Evolutionary conservation across 2,797 vertebrate genomes (phyloP).

Genomic region (Mormyrus hasselquistii): DNA sequence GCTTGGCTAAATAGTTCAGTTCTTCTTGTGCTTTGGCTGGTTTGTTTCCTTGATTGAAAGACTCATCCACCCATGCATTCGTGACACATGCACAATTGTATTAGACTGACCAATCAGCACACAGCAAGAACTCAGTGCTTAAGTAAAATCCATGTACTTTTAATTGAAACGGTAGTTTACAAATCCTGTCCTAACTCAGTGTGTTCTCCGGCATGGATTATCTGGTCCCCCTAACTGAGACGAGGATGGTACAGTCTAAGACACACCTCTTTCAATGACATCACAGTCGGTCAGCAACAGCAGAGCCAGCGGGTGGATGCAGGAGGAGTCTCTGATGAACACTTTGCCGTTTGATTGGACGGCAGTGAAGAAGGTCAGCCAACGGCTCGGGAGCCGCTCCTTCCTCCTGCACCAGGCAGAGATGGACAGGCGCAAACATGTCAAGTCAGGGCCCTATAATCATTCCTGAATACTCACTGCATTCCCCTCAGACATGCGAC

Average conservation of each 20-base stretch:
- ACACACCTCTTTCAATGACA: slow-evolving; percentile 70
- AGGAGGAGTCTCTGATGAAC: slow-evolving; percentile 86
- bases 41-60: not conserved
- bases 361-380: slow-evolving; percentile 89
- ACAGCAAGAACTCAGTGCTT: not conserved
- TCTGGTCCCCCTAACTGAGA: not conserved
- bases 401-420: slow-evolving; percentile 44
- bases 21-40: not conserved
- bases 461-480: not conserved
- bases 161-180: not conserved
- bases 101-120: not conserved
- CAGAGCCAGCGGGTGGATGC: slow-evolving; percentile 82
- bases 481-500: not conserved
- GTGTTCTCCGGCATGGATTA: not conserved
- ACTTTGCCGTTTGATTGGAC: slow-evolving; percentile 78
- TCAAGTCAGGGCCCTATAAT: not conserved
- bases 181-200: not conserved
- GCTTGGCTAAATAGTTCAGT: not conserved
- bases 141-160: not conserved
- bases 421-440: not conserved
- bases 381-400: slow-evolving; percentile 73
- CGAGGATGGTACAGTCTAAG: not conserved
- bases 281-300: slow-evolving; percentile 83
- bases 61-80: not conserved
- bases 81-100: not conserved